Percentiles rank a stretch among this genome's conserved stretches.
These are phyloP conservation scores for Nothocercus nigrocapillus DNA, from an alignment of 2,113 vertebrate species.

Conservation along the genomic window DNA sequence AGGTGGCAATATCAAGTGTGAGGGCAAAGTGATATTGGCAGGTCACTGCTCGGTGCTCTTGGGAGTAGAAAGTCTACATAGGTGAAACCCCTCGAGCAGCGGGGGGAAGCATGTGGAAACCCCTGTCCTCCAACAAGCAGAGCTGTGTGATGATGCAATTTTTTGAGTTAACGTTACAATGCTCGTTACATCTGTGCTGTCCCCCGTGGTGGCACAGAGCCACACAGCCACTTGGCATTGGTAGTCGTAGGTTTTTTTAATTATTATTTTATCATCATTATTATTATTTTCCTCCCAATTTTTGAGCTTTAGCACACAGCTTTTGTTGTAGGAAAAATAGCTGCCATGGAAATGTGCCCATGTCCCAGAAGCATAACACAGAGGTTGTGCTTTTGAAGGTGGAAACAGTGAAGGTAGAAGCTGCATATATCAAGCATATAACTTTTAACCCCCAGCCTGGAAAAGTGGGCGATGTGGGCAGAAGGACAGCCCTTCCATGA, in stretches of 20 bases:
- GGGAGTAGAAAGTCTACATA: not conserved
- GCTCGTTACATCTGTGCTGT: rapidly evolving
- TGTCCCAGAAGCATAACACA: rapidly evolving
- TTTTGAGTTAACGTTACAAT: not conserved
- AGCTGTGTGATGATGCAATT: not conserved
- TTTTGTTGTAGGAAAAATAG: not conserved
- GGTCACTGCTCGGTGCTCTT: not conserved
- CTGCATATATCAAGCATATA: no score
- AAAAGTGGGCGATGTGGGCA: not conserved
- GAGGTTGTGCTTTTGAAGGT: rapidly evolving
- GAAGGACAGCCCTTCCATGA: not conserved
- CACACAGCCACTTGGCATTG: rapidly evolving
- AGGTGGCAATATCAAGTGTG: rapidly evolving
- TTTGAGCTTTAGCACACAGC: not conserved
- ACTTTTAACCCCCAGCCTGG: not conserved
- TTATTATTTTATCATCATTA: not conserved
- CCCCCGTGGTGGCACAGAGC: rapidly evolving
- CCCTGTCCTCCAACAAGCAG: not conserved
- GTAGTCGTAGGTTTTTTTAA: rapidly evolving
- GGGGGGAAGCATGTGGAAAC: rapidly evolving
- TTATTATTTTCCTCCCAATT: not conserved
- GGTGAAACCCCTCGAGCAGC: not conserved
- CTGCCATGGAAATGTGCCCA: not conserved
- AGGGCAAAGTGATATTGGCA: not conserved
- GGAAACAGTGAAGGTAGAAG: rapidly evolving